Percentiles rank a stretch among this genome's conserved stretches.
phyloP scores from a whole-genome alignment of 1,140 invertebrate species.

The Theocolax elegans region DNA sequence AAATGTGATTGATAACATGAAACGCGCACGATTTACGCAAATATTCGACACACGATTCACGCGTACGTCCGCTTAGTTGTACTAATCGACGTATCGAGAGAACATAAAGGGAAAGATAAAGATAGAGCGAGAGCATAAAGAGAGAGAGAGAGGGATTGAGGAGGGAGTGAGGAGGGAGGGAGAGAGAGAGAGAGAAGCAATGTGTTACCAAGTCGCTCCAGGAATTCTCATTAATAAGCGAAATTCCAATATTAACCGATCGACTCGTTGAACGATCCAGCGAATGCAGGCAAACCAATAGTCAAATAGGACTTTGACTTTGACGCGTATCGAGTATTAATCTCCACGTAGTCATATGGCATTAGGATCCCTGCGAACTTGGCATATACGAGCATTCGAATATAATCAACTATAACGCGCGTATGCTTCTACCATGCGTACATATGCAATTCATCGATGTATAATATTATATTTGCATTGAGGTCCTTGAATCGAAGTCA shows the following conservation, averaged over 20 bases:
- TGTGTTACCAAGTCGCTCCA: neutral
- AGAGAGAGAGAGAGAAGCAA: no score
- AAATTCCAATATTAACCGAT: slow-evolving; percentile 21
- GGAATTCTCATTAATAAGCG: slow-evolving; percentile 14
- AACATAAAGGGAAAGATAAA: neutral
- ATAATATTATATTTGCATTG: no score
- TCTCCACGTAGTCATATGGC: neutral
- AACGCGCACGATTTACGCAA: neutral
- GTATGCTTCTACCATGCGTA: no score
- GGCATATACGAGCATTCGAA: neutral
- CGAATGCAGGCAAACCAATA: slow-evolving; percentile 1
- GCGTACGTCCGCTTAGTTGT: neutral
- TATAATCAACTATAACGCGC: slow-evolving; percentile 3
- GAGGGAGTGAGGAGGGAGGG: no score
- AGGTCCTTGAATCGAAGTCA: no score
- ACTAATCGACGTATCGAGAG: neutral
- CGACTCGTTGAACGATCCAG: neutral
- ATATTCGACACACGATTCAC: neutral
- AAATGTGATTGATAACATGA: no score
- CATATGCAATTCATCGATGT: no score
- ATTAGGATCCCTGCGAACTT: neutral
- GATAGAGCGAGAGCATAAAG: neutral
- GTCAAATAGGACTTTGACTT: slow-evolving; percentile 22
- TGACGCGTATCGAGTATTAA: slow-evolving; percentile 9
- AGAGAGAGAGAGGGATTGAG: neutral